Evolutionary conservation across 2,888 invertebrate genomes (phyloP), one percentile per base, ranked within the genome.

Genomic region (Limnephilus lunatus): DNA sequence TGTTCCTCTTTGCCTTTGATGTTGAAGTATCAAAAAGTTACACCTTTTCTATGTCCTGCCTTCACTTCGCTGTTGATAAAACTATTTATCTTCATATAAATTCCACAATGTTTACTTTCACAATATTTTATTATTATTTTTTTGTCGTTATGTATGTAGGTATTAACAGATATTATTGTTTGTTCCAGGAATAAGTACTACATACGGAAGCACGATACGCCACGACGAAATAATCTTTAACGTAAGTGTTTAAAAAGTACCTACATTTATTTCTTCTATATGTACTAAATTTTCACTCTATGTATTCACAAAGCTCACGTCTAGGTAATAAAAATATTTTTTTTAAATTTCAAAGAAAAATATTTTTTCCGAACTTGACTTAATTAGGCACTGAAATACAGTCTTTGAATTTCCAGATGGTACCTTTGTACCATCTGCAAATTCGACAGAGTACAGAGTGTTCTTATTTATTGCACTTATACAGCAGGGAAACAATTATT

Each of bases 101-200:
- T 53, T 53, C 53, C 53, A 53, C 19, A 53, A 53, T 53, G 25
- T 31, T 82, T 19, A 82, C 82, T 32, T 82, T 82, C 14, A 32
- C 32, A 44, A 12, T 12, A 82, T 5, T 1, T 31, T 82, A 9
- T 82, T 82, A 19, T 14, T 11, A 30, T 68, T 68, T 1, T 0
- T 68, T 68, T 25, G 53, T 68, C 14, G 25, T 19, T 68, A 19
- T 5, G 19, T 68, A 25, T n/a, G 7, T 68, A n/a, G 7, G 68
- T 68, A 68, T 68, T 68, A 68, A 68, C n/a, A n/a, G 68, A 25
- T 68, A n/a, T 15, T 35, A 14, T 3, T 83, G 19, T 44, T 44
- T 44, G 39, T 86, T 86, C n/a, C 86, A 86, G 86, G 44, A 85
- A 83, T 83, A 83, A 35, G 2, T 86, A 15, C 86, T n/a, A 11